Base-by-base conservation (phyloP, 2,888 invertebrate species). In the Agrochola litura region DNA sequence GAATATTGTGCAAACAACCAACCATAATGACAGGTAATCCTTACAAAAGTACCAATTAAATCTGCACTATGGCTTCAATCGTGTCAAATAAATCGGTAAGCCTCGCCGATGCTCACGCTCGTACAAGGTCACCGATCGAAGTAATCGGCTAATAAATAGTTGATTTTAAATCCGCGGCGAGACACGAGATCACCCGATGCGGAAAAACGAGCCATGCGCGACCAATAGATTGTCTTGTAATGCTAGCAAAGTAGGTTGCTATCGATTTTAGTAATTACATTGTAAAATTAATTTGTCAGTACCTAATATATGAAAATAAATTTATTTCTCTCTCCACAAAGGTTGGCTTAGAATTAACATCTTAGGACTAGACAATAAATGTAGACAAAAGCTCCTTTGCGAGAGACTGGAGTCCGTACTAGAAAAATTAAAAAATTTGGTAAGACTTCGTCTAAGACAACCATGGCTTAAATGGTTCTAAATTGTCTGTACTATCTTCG, bases 51-150 rank as follows among this genome's bases (percentile, higher is more conserved):
- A 67, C 67, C 16, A 64, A 56, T 58, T 54, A 65, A 49, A 22
- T 49, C 6, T 25, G 9, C 14, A 41, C 30, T 81, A 81, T 41
- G 85, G 85, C 85, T 82, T 82, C 82, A 49, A 43, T 84, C 81
- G 58, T 25, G 60, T 49, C 56, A 19, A 67, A 75, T 82, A 73
- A 80, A 81, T 81, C 54, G 41, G 61, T 60, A 71, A 60, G 19
- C 81, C 68, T 73, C 41, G 19, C 22, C 73, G 54, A 73, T 73
- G 81, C 73, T 60, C 46, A 79, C 56, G 64, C 41, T 41, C 19
- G 49, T 46, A 60, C 67, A 81, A 83, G 77, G 83, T 86, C 65
- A 65, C 2, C 10, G 65, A 66, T 58, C 37, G 25, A 71, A 52
- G 49, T 72, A 72, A 84, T 84, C 58, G 68, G 46, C 73, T 56